These are phyloP conservation scores for Lordiphosa mommai DNA, from an alignment of 1,140 invertebrate genomes.

Conservation along the genomic window DNA sequence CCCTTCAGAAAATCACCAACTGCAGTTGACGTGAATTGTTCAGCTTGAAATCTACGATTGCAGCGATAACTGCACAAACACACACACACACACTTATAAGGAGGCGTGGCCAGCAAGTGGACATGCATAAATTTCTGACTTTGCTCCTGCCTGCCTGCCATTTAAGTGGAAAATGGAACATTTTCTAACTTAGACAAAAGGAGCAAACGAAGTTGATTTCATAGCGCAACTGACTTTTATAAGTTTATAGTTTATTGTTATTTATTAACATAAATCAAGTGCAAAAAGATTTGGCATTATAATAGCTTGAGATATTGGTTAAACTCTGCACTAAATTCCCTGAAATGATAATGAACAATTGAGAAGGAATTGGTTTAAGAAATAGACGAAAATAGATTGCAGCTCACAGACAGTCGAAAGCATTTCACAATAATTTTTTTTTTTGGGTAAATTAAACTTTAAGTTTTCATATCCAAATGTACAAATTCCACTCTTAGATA, in stretches of 20 bases:
- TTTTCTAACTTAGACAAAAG: conserved; percentile 13
- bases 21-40: conserved; percentile 74
- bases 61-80: conserved; percentile 59
- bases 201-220: conserved; percentile 1
- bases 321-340: too few relatives aligned
- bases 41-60: conserved; percentile 73
- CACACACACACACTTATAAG: conserved; percentile 1
- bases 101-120: conserved; percentile 41
- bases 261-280: neutral
- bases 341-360: too few relatives aligned
- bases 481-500: too few relatives aligned
- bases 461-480: too few relatives aligned
- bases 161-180: conserved; percentile 52
- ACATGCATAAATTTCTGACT: conserved; percentile 57
- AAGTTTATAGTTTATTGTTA: neutral
- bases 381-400: too few relatives aligned
- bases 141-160: conserved; percentile 50
- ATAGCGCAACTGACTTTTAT: conserved; percentile 4
- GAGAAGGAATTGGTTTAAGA: too few relatives aligned
- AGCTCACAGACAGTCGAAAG: too few relatives aligned
- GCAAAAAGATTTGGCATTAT: too few relatives aligned
- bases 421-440: too few relatives aligned
- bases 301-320: too few relatives aligned
- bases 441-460: too few relatives aligned
- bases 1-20: conserved; percentile 27